Percentiles rank a stretch among this genome's conserved stretches.
These are phyloP conservation scores for Cosmia trapezina DNA, from an alignment of 2,888 invertebrate species.

Conservation along the genomic window DNA sequence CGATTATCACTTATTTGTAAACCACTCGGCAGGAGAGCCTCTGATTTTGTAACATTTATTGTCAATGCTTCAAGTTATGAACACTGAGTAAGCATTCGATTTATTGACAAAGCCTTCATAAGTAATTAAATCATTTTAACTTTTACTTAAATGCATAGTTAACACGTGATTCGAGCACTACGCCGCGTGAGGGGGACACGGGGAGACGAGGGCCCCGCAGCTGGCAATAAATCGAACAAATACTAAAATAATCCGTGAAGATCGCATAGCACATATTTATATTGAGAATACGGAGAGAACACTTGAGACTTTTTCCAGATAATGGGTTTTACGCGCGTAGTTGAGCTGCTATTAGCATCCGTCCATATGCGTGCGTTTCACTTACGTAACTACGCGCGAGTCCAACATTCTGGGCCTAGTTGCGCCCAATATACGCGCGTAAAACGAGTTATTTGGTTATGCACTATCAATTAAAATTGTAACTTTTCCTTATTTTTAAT, in stretches of 20 bases:
- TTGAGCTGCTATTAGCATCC: neutral
- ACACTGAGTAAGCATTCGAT: slow-evolving; percentile 35
- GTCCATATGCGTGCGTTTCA: neutral
- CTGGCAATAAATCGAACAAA: slow-evolving; percentile 41
- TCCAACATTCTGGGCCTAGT: neutral
- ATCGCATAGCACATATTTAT: slow-evolving; percentile 12
- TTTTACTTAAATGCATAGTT: neutral
- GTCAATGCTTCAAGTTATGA: slow-evolving; percentile 36
- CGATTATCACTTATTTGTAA: slow-evolving; percentile 38
- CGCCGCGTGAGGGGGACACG: neutral
- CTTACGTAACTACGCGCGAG: neutral
- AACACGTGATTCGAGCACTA: neutral
- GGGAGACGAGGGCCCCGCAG: neutral
- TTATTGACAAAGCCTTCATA: slow-evolving; percentile 25
- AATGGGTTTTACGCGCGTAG: neutral
- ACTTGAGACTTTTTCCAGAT: neutral
- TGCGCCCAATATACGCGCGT: neutral
- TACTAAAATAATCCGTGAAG: slow-evolving; percentile 17
- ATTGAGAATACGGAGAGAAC: slow-evolving; percentile 11
- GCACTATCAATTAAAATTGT: slow-evolving; percentile 9
- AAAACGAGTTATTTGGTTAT: slow-evolving; percentile 3
- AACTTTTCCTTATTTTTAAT: slow-evolving; percentile 23
- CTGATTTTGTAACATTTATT: slow-evolving; percentile 46
- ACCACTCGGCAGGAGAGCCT: slow-evolving; percentile 10
- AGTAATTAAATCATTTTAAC: neutral